phyloP scores from a whole-genome alignment of 1,140 invertebrate species.

The Papilio xuthus region DNA sequence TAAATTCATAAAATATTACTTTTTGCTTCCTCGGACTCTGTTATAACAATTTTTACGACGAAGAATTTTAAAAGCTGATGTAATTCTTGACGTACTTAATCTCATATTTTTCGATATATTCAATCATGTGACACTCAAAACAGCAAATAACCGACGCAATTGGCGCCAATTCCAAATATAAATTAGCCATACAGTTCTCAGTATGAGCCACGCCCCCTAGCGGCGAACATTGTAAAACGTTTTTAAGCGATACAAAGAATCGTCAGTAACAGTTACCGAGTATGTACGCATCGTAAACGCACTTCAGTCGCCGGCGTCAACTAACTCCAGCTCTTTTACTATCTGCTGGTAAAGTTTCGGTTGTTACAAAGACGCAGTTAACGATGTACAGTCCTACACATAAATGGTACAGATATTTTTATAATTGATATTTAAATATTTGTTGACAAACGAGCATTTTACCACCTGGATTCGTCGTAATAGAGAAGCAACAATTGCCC shows the following conservation, averaged over 20 bases:
- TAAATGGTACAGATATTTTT: conserved; percentile 5
- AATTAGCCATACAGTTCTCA: conserved; percentile 49
- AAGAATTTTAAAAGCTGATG: no score
- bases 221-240: conserved; percentile 44
- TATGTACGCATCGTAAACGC: conserved; percentile 54
- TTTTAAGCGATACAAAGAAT: conserved; percentile 57
- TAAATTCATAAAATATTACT: no score
- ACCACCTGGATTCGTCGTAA: no score
- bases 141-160: conserved; percentile 40
- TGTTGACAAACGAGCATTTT: no score
- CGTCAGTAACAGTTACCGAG: conserved; percentile 52
- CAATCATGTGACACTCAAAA: neutral
- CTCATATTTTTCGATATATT: no score
- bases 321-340: conserved; percentile 58
- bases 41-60: no score
- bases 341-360: conserved; percentile 61
- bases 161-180: conserved; percentile 60
- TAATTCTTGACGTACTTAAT: no score
- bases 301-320: conserved; percentile 60
- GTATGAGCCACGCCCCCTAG: conserved; percentile 46
- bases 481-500: no score
- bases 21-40: no score
- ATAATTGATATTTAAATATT: no score
- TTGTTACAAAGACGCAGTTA: conserved; percentile 55
- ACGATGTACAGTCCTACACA: conserved; percentile 40